These are phyloP conservation scores for Apotomis turbidana DNA, from an alignment of 2,888 invertebrate species.

Conservation along the genomic window DNA sequence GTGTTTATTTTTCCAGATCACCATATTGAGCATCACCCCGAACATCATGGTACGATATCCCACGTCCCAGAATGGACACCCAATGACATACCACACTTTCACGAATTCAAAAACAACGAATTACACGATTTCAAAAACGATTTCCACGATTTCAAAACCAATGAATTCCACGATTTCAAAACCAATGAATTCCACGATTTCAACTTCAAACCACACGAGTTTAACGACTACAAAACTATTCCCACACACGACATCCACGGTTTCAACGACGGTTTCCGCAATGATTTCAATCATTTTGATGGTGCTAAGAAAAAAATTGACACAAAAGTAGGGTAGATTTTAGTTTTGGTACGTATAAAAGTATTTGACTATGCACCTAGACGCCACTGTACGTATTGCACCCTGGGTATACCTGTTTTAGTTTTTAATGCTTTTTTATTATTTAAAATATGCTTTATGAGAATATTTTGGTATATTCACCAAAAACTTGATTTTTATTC, in stretches of 20 bases:
- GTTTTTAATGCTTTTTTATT: constrained; percentile 1
- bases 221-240: constrained; percentile 35
- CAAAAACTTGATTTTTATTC: too few relatives aligned
- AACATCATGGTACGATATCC: constrained; percentile 42
- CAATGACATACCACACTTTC: constrained; percentile 35
- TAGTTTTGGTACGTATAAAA: constrained; percentile 27
- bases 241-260: constrained; percentile 19
- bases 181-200: neutral
- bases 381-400: constrained; percentile 21
- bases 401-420: neutral
- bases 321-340: constrained; percentile 36
- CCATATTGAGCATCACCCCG: constrained; percentile 30
- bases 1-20: constrained; percentile 26
- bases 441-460: neutral
- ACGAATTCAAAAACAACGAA: constrained; percentile 5
- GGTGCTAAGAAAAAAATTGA: constrained; percentile 39
- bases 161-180: constrained; percentile 18
- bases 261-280: constrained; percentile 13
- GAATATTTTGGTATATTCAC: neutral
- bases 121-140: constrained; percentile 7
- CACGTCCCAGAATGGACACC: constrained; percentile 50
- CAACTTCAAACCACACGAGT: constrained; percentile 20
- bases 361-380: constrained; percentile 4
- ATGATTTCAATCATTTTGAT: constrained; percentile 27
- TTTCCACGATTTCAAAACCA: constrained; percentile 21